Evolutionary conservation across 2,113 vertebrate genomes (phyloP).

Genomic region (Caranx melampygus): DNA sequence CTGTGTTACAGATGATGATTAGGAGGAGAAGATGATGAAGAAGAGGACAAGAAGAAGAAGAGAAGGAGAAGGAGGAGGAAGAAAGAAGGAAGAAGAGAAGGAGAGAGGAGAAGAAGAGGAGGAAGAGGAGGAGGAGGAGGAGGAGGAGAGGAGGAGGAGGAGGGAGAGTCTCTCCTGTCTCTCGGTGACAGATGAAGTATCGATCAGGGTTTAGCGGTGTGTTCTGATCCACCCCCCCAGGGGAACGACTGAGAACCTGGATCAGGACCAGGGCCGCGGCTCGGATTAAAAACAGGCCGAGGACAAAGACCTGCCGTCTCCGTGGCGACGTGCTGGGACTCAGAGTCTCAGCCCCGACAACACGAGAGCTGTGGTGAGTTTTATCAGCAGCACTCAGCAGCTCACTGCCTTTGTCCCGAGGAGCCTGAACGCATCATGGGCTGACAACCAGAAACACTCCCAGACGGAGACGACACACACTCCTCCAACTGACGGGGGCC

Average conservation of each 20-base stretch:
- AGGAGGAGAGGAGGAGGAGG: too few relatives aligned
- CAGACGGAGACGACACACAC: not conserved
- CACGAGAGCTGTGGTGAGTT: not conserved
- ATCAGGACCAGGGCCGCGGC: not conserved
- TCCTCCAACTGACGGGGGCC: too few relatives aligned
- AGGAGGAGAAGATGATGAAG: too few relatives aligned
- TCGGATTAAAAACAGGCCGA: not conserved
- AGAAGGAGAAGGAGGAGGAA: too few relatives aligned
- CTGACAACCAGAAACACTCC: slow-evolving; percentile 8
- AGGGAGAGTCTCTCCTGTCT: not conserved
- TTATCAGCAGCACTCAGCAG: slow-evolving; percentile 26
- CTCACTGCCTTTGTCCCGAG: not conserved
- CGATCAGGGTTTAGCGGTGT: not conserved
- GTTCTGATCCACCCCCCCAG: not conserved
- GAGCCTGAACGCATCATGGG: not conserved
- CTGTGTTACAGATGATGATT: too few relatives aligned
- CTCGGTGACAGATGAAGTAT: not conserved
- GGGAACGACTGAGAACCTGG: not conserved
- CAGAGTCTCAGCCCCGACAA: not conserved
- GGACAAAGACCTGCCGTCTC: not conserved
- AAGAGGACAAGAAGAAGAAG: too few relatives aligned
- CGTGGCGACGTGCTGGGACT: not conserved
- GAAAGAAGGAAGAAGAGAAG: too few relatives aligned
- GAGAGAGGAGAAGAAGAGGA: too few relatives aligned
- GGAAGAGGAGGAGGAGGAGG: too few relatives aligned